Conservation (phyloP, 2,797 vertebrate genomes). For the Hyperoplus immaculatus region DNA sequence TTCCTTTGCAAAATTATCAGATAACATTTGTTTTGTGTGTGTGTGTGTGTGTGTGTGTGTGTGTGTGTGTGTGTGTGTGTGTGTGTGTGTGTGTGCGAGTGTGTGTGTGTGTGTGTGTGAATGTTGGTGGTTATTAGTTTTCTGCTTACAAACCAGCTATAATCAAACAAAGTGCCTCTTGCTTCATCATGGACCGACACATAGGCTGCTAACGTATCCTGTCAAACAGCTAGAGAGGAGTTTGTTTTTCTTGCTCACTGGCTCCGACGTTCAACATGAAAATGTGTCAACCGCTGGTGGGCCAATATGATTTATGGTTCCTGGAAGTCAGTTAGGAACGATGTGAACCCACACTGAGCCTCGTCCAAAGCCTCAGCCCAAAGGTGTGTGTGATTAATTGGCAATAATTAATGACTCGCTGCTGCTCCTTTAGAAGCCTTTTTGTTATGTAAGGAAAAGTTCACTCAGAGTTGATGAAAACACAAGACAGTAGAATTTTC, state of each 20-base stretch:
- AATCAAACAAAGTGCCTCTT: constrained; percentile 6
- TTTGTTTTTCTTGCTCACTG: constrained; percentile 59
- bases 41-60: no score
- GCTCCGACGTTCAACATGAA: constrained; percentile 36
- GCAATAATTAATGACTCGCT: background rate
- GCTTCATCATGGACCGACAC: constrained; percentile 7
- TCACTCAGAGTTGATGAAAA: background rate
- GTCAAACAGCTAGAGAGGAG: constrained; percentile 41
- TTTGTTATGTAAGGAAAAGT: background rate
- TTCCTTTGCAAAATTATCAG: constrained; percentile 11
- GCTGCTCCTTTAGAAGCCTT: constrained; percentile 6
- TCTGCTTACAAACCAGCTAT: background rate
- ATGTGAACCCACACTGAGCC: constrained; percentile 12
- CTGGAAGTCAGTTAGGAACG: constrained; percentile 18
- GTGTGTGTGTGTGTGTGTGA: no score
- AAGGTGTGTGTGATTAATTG: constrained; percentile 7
- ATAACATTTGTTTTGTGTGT: background rate
- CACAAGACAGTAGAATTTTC: background rate
- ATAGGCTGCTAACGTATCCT: constrained; percentile 33
- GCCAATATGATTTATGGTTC: constrained; percentile 48
- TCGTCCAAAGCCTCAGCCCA: background rate
- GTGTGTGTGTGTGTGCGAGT: no score
- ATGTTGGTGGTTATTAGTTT: constrained; percentile 10
- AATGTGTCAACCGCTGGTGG: constrained; percentile 22
- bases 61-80: no score